phyloP scores from a whole-genome alignment of 2,113 vertebrate species.

The Syngnathoides biaculeatus region DNA sequence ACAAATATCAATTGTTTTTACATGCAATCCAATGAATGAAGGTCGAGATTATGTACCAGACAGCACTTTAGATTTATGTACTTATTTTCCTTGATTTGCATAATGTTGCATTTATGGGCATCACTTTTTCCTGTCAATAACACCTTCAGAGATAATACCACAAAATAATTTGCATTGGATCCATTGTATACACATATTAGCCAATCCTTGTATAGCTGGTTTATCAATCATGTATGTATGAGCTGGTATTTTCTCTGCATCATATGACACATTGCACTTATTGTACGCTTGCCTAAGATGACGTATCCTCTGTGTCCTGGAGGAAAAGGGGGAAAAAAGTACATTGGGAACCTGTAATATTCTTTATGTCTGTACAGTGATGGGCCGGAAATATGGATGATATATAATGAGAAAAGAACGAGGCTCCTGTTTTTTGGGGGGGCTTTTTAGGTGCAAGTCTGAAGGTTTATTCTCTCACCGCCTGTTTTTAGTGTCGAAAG shows the following conservation, averaged over 20 bases:
- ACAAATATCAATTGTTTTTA: background rate
- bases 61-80: background rate
- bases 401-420: slow-evolving; percentile 43
- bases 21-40: background rate
- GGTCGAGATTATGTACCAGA: background rate
- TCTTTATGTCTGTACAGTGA: slow-evolving; percentile 30
- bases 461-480: slow-evolving; percentile 34
- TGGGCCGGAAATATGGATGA: slow-evolving; percentile 50
- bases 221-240: slow-evolving; percentile 60
- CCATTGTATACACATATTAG: slow-evolving; percentile 2
- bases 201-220: slow-evolving; percentile 54
- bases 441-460: slow-evolving; percentile 25
- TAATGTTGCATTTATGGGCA: background rate
- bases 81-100: background rate
- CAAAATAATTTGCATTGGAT: background rate
- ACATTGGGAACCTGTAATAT: slow-evolving; percentile 36
- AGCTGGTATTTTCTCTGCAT: slow-evolving; percentile 56
- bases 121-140: background rate
- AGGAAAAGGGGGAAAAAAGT: slow-evolving; percentile 15
- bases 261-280: slow-evolving; percentile 69
- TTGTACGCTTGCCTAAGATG: slow-evolving; percentile 54
- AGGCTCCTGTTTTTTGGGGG: slow-evolving; percentile 46
- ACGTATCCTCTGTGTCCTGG: slow-evolving; percentile 38
- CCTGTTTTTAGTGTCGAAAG: slow-evolving; percentile 39
- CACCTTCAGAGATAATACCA: background rate